Base-by-base conservation (phyloP, 2,888 invertebrate genomes). In the Poecilobothrus nobilitatus region DNA sequence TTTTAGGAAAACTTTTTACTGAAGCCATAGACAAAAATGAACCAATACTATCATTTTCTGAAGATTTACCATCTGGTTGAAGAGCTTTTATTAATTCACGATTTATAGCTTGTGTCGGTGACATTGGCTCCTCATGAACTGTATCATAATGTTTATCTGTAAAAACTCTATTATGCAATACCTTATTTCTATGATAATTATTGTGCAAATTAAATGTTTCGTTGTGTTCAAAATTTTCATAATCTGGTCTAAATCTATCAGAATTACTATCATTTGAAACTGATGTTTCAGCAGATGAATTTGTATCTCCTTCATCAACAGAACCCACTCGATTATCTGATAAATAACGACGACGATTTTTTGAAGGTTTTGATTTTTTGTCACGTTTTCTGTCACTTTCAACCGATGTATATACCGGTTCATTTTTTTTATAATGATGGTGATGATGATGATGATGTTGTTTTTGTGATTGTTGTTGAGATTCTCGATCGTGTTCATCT, bases 1-100 rank as follows among this genome's bases (percentile, higher is more conserved):
- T 78, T 85, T 89, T 89, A 1, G 93, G 93, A 76, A 93, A 94
- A n/a, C 90, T 88, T 76, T 89, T 90, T 12, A 92, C 89, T 2
- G 92, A 92, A 27, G 91, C 91, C 92, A 93, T 93, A 0, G 92
- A 92, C 7, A 93, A 84, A 76, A 91, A 92, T 0, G 92, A 92
- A 66, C 91, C 91, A 0, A 93, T 87, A 5, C 87, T 87, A 7
- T 83, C 84, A 0, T 86, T 86, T 9, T 81, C 81, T 1, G 80
- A 79, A 10, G 79, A 79, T 63, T 77, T 79, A 21, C 80, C 80
- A 33, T 67, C 68, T 8, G 78, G 77, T 15, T 78, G 78, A 0
- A 76, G 70, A 0, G 76, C 76, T 9, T 77, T 76, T 67, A 79
- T 76, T 27, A 81, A 76, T 71, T 81, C 78, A 21, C 76, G 78